phyloP scores from a whole-genome alignment of 2,888 invertebrate genomes.

The Pollenia griseotomentosa region DNA sequence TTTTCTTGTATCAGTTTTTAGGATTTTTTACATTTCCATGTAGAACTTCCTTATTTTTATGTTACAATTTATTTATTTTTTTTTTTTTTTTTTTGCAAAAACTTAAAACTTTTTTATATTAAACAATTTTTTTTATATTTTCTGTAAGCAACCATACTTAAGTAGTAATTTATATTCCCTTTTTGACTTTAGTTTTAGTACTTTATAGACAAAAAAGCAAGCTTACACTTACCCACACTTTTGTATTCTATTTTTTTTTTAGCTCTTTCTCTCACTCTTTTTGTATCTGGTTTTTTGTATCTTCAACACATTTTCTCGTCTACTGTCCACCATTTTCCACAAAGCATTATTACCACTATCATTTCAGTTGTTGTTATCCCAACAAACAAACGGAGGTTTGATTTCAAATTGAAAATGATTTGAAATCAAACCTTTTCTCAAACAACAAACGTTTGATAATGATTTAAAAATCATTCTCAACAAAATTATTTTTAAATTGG shows the following conservation, averaged over 20 bases:
- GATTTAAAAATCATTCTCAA: too few species aligned
- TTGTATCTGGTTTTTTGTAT: background rate
- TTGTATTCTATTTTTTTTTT: slow-evolving; percentile 6
- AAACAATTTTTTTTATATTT: slow-evolving; percentile 61
- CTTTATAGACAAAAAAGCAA: slow-evolving; percentile 39
- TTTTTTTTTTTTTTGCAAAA: slow-evolving; percentile 57
- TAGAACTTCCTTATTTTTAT: slow-evolving; percentile 5
- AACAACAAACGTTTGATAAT: too few species aligned
- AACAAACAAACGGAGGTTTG: too few species aligned
- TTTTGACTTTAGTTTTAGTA: slow-evolving; percentile 75
- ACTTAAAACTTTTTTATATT: slow-evolving; percentile 61
- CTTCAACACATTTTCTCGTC: slow-evolving; percentile 32
- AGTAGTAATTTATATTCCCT: slow-evolving; percentile 84
- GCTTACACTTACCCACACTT: slow-evolving; percentile 13
- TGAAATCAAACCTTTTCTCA: too few species aligned
- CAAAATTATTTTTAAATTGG: too few species aligned
- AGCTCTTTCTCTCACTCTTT: background rate
- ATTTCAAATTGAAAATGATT: too few species aligned
- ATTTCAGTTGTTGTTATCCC: slow-evolving; percentile 42
- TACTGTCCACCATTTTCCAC: slow-evolving; percentile 53
- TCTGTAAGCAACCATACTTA: slow-evolving; percentile 78
- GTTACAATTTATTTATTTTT: background rate
- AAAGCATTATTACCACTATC: slow-evolving; percentile 62
- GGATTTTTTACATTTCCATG: slow-evolving; percentile 35
- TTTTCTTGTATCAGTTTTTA: slow-evolving; percentile 14